Evolutionary conservation across 2,888 invertebrate genomes (phyloP).

Genomic region (Acanthopleura granulata): DNA sequence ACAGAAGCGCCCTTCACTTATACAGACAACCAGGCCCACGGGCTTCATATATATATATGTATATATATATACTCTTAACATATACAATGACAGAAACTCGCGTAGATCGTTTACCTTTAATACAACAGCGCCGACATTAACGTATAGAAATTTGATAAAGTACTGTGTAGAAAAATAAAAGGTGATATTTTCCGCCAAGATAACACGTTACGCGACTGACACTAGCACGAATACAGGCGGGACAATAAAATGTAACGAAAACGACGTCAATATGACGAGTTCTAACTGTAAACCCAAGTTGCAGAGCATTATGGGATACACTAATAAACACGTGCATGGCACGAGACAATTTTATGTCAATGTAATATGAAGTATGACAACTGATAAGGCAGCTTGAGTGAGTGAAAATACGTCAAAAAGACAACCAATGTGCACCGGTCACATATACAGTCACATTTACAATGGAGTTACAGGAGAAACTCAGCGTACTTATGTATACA

Average conservation of each 20-base stretch:
- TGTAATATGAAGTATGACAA: conserved; percentile 3
- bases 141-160: background rate
- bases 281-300: background rate
- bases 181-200: background rate
- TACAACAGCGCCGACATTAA: too few relatives aligned
- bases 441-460: too few relatives aligned
- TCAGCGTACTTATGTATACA: too few relatives aligned
- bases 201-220: too few relatives aligned
- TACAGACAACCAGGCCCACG: conserved; percentile 4
- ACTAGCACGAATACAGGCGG: too few relatives aligned
- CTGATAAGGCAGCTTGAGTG: conserved; percentile 7
- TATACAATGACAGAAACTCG: background rate
- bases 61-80: background rate
- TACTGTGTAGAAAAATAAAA: conserved; percentile 10
- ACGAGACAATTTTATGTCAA: conserved; percentile 10
- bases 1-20: background rate
- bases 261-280: background rate
- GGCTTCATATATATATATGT: background rate
- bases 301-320: background rate
- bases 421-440: background rate
- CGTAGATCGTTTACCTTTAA: too few relatives aligned
- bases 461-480: too few relatives aligned
- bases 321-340: conserved; percentile 7
- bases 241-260: too few relatives aligned
- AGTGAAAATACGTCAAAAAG: background rate